Conservation (phyloP, 2,888 invertebrate genomes). For the Cephus sareptanus region DNA sequence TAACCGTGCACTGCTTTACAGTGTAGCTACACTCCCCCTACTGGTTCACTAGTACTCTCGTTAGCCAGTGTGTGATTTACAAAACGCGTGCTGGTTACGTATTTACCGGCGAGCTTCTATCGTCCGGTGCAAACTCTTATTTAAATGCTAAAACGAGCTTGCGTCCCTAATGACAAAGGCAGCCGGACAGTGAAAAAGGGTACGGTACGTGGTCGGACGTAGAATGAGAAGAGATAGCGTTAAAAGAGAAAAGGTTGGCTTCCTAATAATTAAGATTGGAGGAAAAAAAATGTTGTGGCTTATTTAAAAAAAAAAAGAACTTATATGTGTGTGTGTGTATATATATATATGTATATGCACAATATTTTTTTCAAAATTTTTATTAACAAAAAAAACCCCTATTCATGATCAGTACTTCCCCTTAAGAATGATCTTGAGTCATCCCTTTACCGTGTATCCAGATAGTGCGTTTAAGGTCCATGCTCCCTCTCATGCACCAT, state of each 20-base stretch:
- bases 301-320: background rate
- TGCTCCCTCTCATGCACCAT: no score
- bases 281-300: background rate
- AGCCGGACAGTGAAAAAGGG: background rate
- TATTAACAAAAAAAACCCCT: no score
- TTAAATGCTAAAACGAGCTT: conserved; percentile 19
- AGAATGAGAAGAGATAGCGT: background rate
- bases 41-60: background rate
- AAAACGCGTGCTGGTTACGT: background rate
- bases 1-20: background rate
- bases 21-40: background rate
- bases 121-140: conserved; percentile 11
- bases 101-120: background rate
- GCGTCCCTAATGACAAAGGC: background rate
- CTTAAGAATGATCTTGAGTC: no score
- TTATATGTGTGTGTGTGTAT: no score
- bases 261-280: background rate
- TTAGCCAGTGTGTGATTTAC: background rate
- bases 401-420: no score
- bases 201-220: background rate
- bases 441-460: no score
- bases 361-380: no score
- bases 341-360: no score
- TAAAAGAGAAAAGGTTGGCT: background rate
- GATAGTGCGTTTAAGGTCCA: no score